Evolutionary conservation across 2,888 invertebrate genomes (phyloP).

Genomic region (Cryptocheilus praepositus): DNA sequence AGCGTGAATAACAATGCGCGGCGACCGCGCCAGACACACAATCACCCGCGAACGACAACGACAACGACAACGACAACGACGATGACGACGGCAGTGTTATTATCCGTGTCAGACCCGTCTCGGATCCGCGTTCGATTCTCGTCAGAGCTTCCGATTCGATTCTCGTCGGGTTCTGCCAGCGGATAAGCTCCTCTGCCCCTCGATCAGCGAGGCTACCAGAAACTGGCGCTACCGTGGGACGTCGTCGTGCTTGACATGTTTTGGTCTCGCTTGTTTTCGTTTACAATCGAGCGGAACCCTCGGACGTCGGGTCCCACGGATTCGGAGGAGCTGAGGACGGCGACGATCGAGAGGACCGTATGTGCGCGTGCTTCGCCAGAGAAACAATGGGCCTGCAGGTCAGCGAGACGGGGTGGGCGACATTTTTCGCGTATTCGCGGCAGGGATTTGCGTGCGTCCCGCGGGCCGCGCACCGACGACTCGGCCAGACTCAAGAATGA

Average conservation of each 20-base stretch:
- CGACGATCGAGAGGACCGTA: background rate
- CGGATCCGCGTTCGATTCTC: too few species aligned
- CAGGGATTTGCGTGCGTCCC: slow-evolving; percentile 31
- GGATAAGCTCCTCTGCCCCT: slow-evolving; percentile 25
- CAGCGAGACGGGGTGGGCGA: slow-evolving; percentile 32
- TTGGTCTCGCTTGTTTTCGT: slow-evolving; percentile 32
- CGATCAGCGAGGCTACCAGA: slow-evolving; percentile 52
- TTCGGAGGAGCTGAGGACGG: background rate
- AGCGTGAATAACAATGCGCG: slow-evolving; percentile 17
- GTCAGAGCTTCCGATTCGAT: too few species aligned
- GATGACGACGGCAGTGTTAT: too few species aligned
- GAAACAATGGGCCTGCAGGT: slow-evolving; percentile 8
- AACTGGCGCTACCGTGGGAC: slow-evolving; percentile 60
- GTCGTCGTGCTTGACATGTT: slow-evolving; percentile 57
- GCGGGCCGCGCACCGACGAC: slow-evolving; percentile 23
- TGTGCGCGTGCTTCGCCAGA: background rate
- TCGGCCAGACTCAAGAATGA: slow-evolving; percentile 67
- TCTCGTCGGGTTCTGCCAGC: slow-evolving; percentile 5
- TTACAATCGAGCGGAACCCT: slow-evolving; percentile 3
- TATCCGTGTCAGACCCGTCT: too few species aligned
- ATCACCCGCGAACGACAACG: too few species aligned
- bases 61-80: too few species aligned
- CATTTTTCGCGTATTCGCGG: slow-evolving; percentile 57
- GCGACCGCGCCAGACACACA: too few species aligned
- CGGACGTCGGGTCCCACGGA: background rate